Conservation (phyloP, 2,113 vertebrate species). For the Sander vitreus region DNA sequence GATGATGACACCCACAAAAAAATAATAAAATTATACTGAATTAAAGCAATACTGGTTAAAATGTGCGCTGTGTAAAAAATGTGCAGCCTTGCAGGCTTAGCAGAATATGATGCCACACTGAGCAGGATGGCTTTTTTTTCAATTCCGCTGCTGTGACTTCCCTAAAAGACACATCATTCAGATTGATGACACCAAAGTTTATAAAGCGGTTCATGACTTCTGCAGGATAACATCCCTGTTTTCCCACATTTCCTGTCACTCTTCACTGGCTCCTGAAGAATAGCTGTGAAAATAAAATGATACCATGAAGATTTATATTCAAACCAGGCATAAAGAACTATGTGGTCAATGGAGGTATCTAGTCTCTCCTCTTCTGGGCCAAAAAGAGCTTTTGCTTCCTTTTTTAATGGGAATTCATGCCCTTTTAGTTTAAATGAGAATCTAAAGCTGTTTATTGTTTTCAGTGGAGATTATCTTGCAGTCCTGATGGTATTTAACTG, state of each 20-base stretch:
- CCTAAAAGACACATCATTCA: conserved; percentile 56
- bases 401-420: neutral
- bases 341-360: conserved; percentile 17
- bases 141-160: conserved; percentile 32
- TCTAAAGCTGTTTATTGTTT: conserved; percentile 11
- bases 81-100: conserved; percentile 33
- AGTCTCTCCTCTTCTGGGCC: neutral
- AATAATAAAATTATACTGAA: neutral
- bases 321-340: conserved; percentile 15
- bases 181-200: conserved; percentile 63
- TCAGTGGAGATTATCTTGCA: conserved; percentile 20
- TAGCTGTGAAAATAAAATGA: conserved; percentile 46
- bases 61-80: conserved; percentile 22
- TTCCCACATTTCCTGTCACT: conserved; percentile 44
- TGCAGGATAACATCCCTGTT: conserved; percentile 43
- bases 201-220: conserved; percentile 49
- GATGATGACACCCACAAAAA: conserved; percentile 4
- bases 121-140: conserved; percentile 33
- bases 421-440: conserved; percentile 28
- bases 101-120: conserved; percentile 44
- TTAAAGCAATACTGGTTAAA: conserved; percentile 17
- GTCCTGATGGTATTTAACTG: conserved; percentile 22
- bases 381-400: neutral
- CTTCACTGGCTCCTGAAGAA: conserved; percentile 45
- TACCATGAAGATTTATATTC: conserved; percentile 42